phyloP scores from a whole-genome alignment of 2,888 invertebrate genomes.

The Ischnus inquisitorius region DNA sequence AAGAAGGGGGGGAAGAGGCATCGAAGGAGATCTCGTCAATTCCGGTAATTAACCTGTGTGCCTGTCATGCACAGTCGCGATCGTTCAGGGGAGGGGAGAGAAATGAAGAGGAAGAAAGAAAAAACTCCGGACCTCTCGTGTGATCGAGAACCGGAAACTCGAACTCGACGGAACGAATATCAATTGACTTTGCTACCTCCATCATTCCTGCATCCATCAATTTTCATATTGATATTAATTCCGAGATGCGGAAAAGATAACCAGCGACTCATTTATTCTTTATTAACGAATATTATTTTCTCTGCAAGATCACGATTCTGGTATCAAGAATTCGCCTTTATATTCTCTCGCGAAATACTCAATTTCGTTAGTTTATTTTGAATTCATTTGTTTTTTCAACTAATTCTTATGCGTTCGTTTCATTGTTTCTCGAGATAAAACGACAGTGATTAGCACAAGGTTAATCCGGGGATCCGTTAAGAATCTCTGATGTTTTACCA shows the following conservation, averaged over 20 bases:
- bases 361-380: not conserved
- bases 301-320: no score
- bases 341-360: not conserved
- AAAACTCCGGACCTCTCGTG: not conserved
- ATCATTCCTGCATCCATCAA: not conserved
- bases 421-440: not conserved
- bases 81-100: conserved; percentile 2
- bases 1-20: not conserved
- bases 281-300: no score
- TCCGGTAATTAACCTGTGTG: conserved; percentile 32
- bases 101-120: not conserved
- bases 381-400: not conserved
- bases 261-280: no score
- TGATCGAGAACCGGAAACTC: conserved; percentile 8
- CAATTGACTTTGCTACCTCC: conserved; percentile 7
- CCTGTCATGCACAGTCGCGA: conserved; percentile 25
- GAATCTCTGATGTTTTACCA: not conserved
- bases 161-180: conserved; percentile 17
- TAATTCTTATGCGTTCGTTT: not conserved
- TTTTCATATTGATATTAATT: not conserved
- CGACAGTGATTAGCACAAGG: not conserved
- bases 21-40: conserved; percentile 25
- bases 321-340: not conserved
- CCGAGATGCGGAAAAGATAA: no score
- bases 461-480: not conserved